A percentile compares a stretch with the other conserved stretches of the same genome.
phyloP scores from a whole-genome alignment of 2,888 invertebrate species.

The Drosophila testacea region DNA sequence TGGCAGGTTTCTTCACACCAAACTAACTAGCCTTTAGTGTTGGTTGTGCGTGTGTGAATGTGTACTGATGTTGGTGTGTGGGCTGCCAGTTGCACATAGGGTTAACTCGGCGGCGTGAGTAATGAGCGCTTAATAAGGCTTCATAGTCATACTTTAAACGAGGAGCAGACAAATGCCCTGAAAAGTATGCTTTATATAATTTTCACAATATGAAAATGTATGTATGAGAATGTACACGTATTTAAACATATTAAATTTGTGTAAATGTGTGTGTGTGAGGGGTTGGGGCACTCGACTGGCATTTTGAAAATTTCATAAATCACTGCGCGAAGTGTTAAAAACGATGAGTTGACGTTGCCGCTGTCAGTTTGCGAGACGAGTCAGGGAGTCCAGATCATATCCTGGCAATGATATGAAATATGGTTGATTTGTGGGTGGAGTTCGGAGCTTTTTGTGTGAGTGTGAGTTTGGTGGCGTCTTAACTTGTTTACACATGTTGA shows the following conservation, averaged over 20 bases:
- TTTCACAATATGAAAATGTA: slow-evolving; percentile 52
- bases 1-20: slow-evolving; percentile 13
- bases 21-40: slow-evolving; percentile 28
- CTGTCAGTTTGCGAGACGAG: slow-evolving; percentile 53
- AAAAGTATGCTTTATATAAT: slow-evolving; percentile 50
- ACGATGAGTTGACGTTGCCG: slow-evolving; percentile 48
- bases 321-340: slow-evolving; percentile 61
- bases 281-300: slow-evolving; percentile 39
- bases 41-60: slow-evolving; percentile 1
- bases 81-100: slow-evolving; percentile 35
- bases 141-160: slow-evolving; percentile 50
- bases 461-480: slow-evolving; percentile 34
- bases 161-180: slow-evolving; percentile 1
- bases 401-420: slow-evolving; percentile 43
- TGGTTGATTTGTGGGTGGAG: slow-evolving; percentile 11
- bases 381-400: slow-evolving; percentile 47
- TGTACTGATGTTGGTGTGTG: background rate
- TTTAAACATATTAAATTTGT: slow-evolving; percentile 18
- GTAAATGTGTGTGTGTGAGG: slow-evolving; percentile 34
- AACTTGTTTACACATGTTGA: slow-evolving; percentile 76
- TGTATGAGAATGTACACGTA: background rate
- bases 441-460: background rate
- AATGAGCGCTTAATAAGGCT: slow-evolving; percentile 72
- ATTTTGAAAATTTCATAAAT: slow-evolving; percentile 70
- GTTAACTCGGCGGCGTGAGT: slow-evolving; percentile 50